A percentile compares a stretch with the other conserved stretches of the same genome.
Conservation (phyloP, 1,140 invertebrate genomes). For the Diachasma alloeum region DNA sequence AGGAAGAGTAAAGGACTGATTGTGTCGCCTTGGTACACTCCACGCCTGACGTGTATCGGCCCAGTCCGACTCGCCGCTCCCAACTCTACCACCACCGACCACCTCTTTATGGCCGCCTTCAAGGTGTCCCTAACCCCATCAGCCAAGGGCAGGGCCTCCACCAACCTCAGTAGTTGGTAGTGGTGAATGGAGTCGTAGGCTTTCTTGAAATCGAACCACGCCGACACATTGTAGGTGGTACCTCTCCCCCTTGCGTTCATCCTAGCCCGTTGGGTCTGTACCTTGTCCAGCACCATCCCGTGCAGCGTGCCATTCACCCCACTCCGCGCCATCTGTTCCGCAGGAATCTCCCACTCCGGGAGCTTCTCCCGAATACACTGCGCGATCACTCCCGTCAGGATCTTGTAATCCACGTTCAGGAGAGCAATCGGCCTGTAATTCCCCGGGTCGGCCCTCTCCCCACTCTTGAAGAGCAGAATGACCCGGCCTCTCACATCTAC, state of each 20-base stretch:
- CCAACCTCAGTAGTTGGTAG: conserved; percentile 17
- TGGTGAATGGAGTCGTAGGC: conserved; percentile 39
- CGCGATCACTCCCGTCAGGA: conserved; percentile 35
- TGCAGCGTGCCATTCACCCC: conserved; percentile 39
- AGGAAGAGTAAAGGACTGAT: too few relatives aligned
- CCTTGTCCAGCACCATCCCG: conserved; percentile 34
- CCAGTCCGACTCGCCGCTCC: too few relatives aligned
- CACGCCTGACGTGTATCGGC: too few relatives aligned
- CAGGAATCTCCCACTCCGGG: conserved; percentile 29
- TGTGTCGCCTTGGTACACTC: too few relatives aligned
- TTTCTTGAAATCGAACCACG: conserved; percentile 39
- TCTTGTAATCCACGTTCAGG: conserved; percentile 39
- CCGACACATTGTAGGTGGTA: conserved; percentile 19
- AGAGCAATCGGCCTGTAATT: conserved; percentile 30
- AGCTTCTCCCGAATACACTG: conserved; percentile 19
- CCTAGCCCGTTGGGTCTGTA: conserved; percentile 26
- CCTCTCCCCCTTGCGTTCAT: not conserved
- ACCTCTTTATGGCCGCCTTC: conserved; percentile 29
- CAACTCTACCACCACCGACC: too few relatives aligned
- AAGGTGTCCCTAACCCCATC: conserved; percentile 28
- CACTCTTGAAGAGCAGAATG: conserved; percentile 26
- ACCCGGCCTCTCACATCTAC: conserved; percentile 21
- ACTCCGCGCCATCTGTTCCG: conserved; percentile 36
- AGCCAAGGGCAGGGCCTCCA: conserved; percentile 27
- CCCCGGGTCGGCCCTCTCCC: conserved; percentile 14